A percentile compares a stretch with the other conserved stretches of the same genome.
Evolutionary conservation across 2,113 vertebrate species (phyloP).

Genomic region (Pica pica): DNA sequence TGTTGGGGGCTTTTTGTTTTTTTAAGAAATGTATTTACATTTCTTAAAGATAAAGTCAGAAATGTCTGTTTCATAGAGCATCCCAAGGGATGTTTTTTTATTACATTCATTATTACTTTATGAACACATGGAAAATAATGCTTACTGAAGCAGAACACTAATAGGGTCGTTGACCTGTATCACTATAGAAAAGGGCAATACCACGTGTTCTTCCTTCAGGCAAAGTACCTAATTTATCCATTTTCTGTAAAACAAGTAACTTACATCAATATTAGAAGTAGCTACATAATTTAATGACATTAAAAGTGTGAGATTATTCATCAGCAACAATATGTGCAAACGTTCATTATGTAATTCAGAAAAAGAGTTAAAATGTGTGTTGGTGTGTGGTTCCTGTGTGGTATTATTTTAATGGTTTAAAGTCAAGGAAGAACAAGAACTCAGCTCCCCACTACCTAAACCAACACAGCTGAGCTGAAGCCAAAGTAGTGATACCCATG

Average conservation of each 20-base stretch:
- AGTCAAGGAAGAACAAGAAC: neutral
- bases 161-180: neutral
- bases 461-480: neutral
- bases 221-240: neutral
- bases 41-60: neutral
- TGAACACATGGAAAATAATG: neutral
- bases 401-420: neutral
- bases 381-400: rapidly evolving
- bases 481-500: neutral
- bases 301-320: neutral
- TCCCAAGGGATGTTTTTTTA: neutral
- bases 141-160: neutral
- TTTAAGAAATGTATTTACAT: neutral
- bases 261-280: neutral
- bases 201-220: neutral
- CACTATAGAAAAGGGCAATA: neutral
- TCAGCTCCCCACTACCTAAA: neutral
- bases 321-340: neutral
- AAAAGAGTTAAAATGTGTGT: neutral
- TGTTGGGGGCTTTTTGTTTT: neutral
- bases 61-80: neutral
- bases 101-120: neutral
- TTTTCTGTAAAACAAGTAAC: neutral
- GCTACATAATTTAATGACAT: neutral
- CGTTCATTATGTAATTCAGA: neutral